Conservation (phyloP, 2,113 vertebrate species). For the Pelecanoides urinatrix region DNA sequence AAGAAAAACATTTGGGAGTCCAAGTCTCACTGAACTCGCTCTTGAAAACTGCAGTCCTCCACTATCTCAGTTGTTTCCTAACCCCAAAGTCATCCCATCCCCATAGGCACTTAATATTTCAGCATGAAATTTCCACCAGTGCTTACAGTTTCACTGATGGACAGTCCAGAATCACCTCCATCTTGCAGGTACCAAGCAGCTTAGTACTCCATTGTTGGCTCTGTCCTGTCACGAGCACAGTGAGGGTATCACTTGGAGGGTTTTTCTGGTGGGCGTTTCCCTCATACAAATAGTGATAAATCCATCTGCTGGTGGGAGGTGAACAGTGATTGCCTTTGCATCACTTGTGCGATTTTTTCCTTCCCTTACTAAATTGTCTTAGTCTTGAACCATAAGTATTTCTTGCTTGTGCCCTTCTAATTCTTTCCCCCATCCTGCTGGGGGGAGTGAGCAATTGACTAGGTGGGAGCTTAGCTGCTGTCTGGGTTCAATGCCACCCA, state of each 20-base stretch:
- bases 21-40: not conserved
- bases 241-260: not conserved
- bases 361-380: not conserved
- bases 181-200: not conserved
- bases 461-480: not conserved
- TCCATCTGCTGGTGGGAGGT: not conserved
- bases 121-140: not conserved
- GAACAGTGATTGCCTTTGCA: not conserved
- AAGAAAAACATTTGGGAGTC: not conserved
- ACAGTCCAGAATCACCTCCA: not conserved
- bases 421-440: not conserved
- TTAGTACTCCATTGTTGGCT: fast-evolving
- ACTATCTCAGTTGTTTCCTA: not conserved
- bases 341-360: not conserved
- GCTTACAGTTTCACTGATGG: not conserved
- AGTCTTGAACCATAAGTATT: not conserved
- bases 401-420: not conserved
- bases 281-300: not conserved
- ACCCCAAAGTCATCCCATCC: not conserved
- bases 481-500: not conserved
- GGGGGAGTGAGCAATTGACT: not conserved
- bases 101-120: not conserved
- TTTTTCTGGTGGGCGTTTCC: not conserved
- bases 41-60: not conserved
- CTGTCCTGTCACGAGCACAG: not conserved